A percentile compares a stretch with the other conserved stretches of the same genome.
These are phyloP conservation scores for Leucoptera coffeella DNA, from an alignment of 2,888 invertebrate genomes.

Conservation along the genomic window DNA sequence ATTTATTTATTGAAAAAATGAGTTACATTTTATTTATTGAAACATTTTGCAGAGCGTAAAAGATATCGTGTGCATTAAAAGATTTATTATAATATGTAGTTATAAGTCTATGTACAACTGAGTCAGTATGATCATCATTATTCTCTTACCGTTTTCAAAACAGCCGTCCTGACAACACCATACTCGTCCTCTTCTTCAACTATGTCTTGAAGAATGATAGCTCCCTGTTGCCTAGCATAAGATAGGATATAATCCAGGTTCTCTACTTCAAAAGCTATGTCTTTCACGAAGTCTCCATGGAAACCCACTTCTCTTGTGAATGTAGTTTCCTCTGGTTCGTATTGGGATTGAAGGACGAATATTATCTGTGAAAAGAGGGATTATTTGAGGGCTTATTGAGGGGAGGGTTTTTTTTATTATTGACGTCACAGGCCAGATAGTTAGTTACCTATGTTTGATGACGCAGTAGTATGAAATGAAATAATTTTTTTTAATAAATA, in stretches of 20 bases:
- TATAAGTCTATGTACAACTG: too few species aligned
- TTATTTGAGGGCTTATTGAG: too few species aligned
- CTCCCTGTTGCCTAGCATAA: constrained; percentile 81
- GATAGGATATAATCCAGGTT: constrained; percentile 83
- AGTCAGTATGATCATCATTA: not conserved
- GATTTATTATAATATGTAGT: too few species aligned
- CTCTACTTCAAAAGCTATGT: constrained; percentile 91
- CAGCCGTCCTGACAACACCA: constrained; percentile 82
- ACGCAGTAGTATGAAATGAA: too few species aligned
- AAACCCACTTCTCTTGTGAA: constrained; percentile 74
- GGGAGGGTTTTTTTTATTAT: too few species aligned
- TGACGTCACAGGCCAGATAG: too few species aligned
- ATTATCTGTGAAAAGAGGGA: constrained; percentile 72
- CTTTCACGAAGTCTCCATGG: constrained; percentile 97
- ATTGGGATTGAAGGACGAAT: constrained; percentile 88
- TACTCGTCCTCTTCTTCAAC: constrained; percentile 84
- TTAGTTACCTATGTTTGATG: too few species aligned
- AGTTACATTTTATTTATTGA: too few species aligned
- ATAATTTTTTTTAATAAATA: too few species aligned
- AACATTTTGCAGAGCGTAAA: too few species aligned
- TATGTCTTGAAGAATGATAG: constrained; percentile 75
- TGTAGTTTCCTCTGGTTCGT: constrained; percentile 71
- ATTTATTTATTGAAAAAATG: too few species aligned
- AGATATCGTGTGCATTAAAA: too few species aligned
- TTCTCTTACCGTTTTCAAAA: constrained; percentile 74